These are phyloP conservation scores for Synodontis membranacea DNA, from an alignment of 2,113 vertebrate genomes.

Conservation along the genomic window DNA sequence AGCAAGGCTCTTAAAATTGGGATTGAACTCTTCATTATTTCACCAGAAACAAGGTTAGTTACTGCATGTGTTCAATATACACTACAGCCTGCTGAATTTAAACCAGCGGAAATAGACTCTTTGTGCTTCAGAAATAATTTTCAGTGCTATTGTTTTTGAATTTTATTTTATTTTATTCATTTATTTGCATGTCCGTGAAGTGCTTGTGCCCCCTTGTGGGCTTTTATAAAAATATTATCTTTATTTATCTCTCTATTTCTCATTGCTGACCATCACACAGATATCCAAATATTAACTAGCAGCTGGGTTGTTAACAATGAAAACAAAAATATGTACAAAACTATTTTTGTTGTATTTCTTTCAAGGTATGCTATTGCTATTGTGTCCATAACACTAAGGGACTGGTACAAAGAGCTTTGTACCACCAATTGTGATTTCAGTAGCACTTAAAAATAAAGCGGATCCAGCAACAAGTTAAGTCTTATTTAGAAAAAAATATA, in stretches of 20 bases:
- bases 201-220: slow-evolving; percentile 35
- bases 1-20: neutral
- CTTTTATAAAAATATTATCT: neutral
- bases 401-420: neutral
- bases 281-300: neutral
- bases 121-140: neutral
- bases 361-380: neutral
- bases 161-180: neutral
- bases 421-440: neutral
- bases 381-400: neutral
- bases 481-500: neutral
- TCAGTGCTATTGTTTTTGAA: neutral
- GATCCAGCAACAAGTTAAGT: neutral
- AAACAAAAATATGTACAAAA: neutral
- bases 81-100: neutral
- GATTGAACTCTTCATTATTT: neutral
- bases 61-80: neutral
- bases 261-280: neutral
- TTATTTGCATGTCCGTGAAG: neutral
- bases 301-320: neutral
- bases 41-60: neutral
- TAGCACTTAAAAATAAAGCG: neutral
- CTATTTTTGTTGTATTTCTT: neutral
- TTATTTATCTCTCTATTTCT: neutral
- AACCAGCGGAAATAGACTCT: neutral